Evolutionary conservation across 37 sponge, comb jelly and placozoan species (phyloP), one percentile per base, ranked within the genome.

Genomic region (Geodia barretti): DNA sequence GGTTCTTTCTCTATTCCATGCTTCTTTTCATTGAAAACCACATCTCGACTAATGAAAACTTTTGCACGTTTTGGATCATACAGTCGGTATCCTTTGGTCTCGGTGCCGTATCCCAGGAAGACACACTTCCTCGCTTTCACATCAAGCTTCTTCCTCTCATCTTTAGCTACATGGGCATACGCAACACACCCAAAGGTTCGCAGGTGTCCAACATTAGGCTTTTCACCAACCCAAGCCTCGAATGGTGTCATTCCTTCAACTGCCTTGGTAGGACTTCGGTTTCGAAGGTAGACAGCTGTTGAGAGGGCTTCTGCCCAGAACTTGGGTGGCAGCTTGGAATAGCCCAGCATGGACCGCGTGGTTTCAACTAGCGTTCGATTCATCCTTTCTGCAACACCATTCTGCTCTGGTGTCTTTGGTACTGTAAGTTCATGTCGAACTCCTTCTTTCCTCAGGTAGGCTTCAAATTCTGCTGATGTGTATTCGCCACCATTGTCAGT

Each of bases 271-370:
- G 86, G 86, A 37, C 91, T 80, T 38, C 82, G 64, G 38, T 90
- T 90, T 31, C 86, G 47, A 33, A 90, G 58, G 54, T 85, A 90
- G 9, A 77, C 73, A 26, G 86, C 86, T 77, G 78, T 91, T n/a
- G 87, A 78, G 14, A 91, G 47, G 34, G 88, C 88, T 75, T 91
- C 83, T 33, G 84, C 92, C 92, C 92, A 91, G 77, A 91, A 79
- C 37, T 28, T 74, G 62, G 86, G 88, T 35, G 92, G 88, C 30
- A 87, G 59, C 9, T 87, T 77, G n/a, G 77, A 72, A 87, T 74
- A 76, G 60, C 65, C 79, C 5, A 91, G 78, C 87, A 87, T 86
- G 30, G 88, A 86, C 32, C 84, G 75, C 34, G 73, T 70, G 33
- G 74, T 87, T 71, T 91, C 92, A 11, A 86, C 70, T 21, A 91